Conservation (phyloP, 2,888 invertebrate species). For the Aricia artaxerxes region DNA sequence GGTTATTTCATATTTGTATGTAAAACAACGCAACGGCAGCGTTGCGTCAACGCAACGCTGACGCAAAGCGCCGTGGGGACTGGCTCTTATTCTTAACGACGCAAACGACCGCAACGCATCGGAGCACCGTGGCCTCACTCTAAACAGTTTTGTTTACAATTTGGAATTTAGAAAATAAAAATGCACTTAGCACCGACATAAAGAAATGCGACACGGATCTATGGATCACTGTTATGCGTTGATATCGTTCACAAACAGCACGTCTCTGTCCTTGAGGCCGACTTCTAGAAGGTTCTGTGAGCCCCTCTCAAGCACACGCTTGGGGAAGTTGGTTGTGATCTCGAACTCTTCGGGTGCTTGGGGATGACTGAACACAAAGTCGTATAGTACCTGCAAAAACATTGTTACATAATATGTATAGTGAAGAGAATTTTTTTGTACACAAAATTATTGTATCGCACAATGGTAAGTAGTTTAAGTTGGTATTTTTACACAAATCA, state of each 20-base stretch:
- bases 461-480: no score
- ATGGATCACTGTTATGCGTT: conserved; percentile 84
- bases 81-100: neutral
- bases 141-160: neutral
- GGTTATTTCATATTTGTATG: no score
- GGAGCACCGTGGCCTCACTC: neutral
- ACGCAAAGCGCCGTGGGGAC: no score
- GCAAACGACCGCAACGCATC: neutral
- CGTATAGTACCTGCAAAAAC: conserved; percentile 89
- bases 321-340: conserved; percentile 97
- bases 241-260: conserved; percentile 95
- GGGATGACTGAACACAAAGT: conserved; percentile 97
- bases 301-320: conserved; percentile 87
- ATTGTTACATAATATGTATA: neutral
- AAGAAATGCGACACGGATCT: conserved; percentile 17
- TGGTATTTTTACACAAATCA: no score
- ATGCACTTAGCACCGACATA: conserved; percentile 21
- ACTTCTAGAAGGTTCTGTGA: conserved; percentile 84
- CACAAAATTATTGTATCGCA: no score
- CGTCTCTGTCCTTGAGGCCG: conserved; percentile 93
- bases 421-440: neutral
- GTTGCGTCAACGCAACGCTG: no score
- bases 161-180: conserved; percentile 18
- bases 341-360: conserved; percentile 95
- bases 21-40: no score